Base-by-base conservation (phyloP, 2,888 invertebrate species). In the Cataglyphis cursor region DNA sequence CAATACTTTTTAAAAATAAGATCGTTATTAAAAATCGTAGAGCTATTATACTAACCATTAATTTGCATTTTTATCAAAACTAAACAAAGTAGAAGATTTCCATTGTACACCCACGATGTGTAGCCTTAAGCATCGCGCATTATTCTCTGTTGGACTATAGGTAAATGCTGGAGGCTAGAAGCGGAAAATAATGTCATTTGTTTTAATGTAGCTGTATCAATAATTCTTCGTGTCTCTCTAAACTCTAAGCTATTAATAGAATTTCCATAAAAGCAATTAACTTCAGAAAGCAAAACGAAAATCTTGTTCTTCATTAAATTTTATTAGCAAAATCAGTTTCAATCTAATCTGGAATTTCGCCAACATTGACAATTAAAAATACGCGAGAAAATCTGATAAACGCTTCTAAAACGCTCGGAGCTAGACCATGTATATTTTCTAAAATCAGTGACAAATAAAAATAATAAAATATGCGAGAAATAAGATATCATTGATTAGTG, bases 211-310 rank as follows among this genome's bases (percentile, higher is more conserved):
- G 2, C 6, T 15, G 41, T 31, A 31, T 68, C 68, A 10, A 5
- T 54, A 57, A 28, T 21, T 70, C 21, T 51, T n/a, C 15, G 12
- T 24, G 12, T 38, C 59, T 44, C 24, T 65, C 9, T 68, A 44
- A 78, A 21, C 24, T 65, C 9, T 68, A 44, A 78, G 28, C 28
- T 15, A n/a, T 57, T 66, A 24, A 66, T 68, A 59, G 6, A 57
- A 21, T 70, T 61, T 68, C 12, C 15, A 31, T 8, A 0, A 48
- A 66, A 18, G 21, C n/a, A 54, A 70, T 70, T 35, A 70, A 31
- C 44, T 59, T 68, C 5, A 21, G 12, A 41, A 1, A 44, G 8
- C 21, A 41, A 5, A 38, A 18, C 18, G 24, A 12, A 35, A 21
- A 15, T 12, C 28, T 59, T 28, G 10, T 0, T 21, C 38, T 35